phyloP scores from a whole-genome alignment of 2,888 invertebrate genomes.

The Rhimphoctona megacephalus region DNA sequence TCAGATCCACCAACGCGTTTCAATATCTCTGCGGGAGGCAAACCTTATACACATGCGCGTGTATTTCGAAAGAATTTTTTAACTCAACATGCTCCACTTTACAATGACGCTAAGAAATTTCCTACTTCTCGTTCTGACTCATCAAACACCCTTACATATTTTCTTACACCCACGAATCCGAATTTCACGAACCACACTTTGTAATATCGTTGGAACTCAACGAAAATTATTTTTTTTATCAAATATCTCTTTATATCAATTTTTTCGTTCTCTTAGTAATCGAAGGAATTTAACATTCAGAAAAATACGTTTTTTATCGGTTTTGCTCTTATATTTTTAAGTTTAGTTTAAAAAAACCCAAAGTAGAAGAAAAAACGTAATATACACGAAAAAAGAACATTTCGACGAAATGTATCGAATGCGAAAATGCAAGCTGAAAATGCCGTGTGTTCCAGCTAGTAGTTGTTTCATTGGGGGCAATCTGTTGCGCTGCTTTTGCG shows the following conservation, averaged over 20 bases:
- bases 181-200: background rate
- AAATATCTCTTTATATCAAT: background rate
- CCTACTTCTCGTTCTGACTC: slow-evolving; percentile 45
- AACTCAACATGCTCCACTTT: slow-evolving; percentile 2
- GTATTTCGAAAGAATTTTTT: slow-evolving; percentile 1
- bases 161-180: background rate
- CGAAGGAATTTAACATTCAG: background rate
- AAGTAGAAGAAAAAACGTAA: background rate
- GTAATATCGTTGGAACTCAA: too few relatives aligned
- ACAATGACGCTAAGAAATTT: slow-evolving; percentile 7
- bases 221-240: background rate
- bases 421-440: background rate
- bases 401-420: background rate
- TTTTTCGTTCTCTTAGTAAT: background rate
- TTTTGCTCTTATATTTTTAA: background rate
- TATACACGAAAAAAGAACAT: background rate
- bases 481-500: slow-evolving; percentile 3
- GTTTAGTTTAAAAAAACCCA: background rate
- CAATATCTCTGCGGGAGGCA: slow-evolving; percentile 23
- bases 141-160: background rate
- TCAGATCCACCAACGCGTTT: slow-evolving; percentile 52
- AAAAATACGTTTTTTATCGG: background rate
- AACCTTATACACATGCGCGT: background rate
- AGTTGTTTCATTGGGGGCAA: background rate
- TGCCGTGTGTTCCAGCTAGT: background rate